These are phyloP conservation scores for Laticauda colubrina DNA, from an alignment of 2,113 vertebrate species.

Conservation along the genomic window DNA sequence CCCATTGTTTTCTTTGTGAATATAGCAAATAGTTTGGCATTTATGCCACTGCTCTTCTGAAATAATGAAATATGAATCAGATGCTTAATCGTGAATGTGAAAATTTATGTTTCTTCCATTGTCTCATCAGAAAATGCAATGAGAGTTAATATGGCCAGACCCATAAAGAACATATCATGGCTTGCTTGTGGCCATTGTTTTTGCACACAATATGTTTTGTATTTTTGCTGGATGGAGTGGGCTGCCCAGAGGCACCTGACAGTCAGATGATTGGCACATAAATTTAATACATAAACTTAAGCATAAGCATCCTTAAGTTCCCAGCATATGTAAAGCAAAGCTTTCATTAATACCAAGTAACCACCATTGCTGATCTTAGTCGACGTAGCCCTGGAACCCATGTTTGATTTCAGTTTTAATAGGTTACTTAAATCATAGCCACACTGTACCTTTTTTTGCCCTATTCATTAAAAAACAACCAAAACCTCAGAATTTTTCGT, in stretches of 20 bases:
- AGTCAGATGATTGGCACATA: too few species aligned
- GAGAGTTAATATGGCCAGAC: conserved; percentile 44
- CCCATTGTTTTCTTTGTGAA: conserved; percentile 64
- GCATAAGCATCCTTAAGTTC: conserved; percentile 32
- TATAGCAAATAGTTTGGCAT: conserved; percentile 68
- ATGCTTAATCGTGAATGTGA: conserved; percentile 46
- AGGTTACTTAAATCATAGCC: neutral
- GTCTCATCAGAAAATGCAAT: conserved; percentile 36
- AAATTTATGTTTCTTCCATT: conserved; percentile 46
- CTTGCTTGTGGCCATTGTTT: conserved; percentile 13
- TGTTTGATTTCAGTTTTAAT: conserved; percentile 29
- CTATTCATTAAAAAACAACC: neutral
- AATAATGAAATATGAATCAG: conserved; percentile 55
- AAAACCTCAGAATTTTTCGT: neutral
- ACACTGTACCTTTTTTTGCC: neutral
- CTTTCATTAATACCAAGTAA: conserved; percentile 30
- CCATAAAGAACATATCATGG: conserved; percentile 40
- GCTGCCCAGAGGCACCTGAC: too few species aligned
- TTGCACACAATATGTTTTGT: neutral
- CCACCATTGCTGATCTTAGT: conserved; percentile 31
- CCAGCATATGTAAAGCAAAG: conserved; percentile 42
- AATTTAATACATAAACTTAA: too few species aligned
- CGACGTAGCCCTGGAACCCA: conserved; percentile 21
- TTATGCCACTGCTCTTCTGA: conserved; percentile 68
- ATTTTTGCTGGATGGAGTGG: neutral